Evolutionary conservation across 2,113 vertebrate species (phyloP), one percentile per base, ranked within the genome.

Genomic region (Dasypus novemcinctus): DNA sequence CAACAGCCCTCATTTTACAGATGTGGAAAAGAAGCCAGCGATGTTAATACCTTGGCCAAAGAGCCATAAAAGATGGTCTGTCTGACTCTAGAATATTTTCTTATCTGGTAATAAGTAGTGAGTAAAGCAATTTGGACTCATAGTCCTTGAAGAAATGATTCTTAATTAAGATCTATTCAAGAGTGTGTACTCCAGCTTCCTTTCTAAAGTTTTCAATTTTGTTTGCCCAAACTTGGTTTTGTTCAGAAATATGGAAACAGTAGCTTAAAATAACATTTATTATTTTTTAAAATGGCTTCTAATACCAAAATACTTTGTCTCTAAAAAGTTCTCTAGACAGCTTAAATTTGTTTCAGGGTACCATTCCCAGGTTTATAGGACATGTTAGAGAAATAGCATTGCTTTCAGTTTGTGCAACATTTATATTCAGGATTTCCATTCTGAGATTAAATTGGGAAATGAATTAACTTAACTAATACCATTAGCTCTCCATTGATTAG

Each of bases 361-460:
- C 57, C 66, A 6, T 74, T 89, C 13, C n/a, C 85, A 17, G 7
- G 4, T 75, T 41, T 78, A 82, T 4, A 94, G 43, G 33, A 90
- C 66, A 96, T 33, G 25, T 29, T 75, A 61, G 71, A 61, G 71
- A 93, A 91, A 81, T 78, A 68, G 21, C 85, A 46, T 76, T 86
- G 46, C 41, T 74, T 97, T 52, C 6, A 27, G 18, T 90, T 87
- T 86, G 17, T 43, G 36, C 68, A 93, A 63, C 36, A 68, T 92
- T 89, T 93, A 83, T 76, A 82, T 63, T 92, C 59, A 84, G 41
- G 36, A 31, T 4, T 90, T 96, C 41, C 71, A 87, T 93, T 93
- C 81, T 87, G 75, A 94, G 52, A 97, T 96, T 96, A 96, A 95
- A 85, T 85, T 86, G 46, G 41, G 61, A 95, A 93, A 91, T 81